These are phyloP conservation scores for Zoanthus sociatus DNA, from an alignment of 92 coral and sea anemone species.

Conservation along the genomic window DNA sequence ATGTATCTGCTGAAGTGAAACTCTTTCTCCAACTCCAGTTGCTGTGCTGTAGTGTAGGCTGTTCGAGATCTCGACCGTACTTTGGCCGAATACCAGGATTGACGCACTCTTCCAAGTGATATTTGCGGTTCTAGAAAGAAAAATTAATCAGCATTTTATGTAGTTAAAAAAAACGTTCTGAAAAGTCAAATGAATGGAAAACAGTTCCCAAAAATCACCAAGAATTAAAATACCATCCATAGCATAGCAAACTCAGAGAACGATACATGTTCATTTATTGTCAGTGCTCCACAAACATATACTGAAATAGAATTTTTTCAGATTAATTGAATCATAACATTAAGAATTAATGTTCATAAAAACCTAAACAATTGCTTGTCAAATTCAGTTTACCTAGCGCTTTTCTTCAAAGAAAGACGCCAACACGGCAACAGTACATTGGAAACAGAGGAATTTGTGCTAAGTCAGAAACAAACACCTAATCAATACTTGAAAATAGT, in stretches of 20 bases:
- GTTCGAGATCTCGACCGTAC: conserved; percentile 87
- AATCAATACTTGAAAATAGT: neutral
- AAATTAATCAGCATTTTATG: neutral
- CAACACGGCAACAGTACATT: neutral
- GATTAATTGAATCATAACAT: neutral
- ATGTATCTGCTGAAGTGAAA: conserved; percentile 84
- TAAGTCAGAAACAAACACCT: neutral
- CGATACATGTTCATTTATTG: too few species aligned
- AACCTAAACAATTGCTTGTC: neutral
- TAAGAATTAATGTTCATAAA: neutral
- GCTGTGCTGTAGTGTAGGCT: conserved; percentile 85
- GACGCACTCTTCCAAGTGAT: conserved; percentile 61
- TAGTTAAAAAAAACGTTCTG: neutral
- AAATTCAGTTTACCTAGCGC: neutral
- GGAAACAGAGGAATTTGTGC: neutral
- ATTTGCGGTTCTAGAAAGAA: conserved; percentile 24
- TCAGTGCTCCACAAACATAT: too few species aligned
- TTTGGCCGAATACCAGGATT: conserved; percentile 83
- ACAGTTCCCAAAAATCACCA: neutral
- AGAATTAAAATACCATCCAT: too few species aligned
- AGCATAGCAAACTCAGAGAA: too few species aligned
- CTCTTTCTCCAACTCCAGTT: conserved; percentile 86
- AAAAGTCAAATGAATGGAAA: neutral
- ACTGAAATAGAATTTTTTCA: neutral
- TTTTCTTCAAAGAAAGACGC: neutral